These are phyloP conservation scores for Dolomedes plantarius DNA, from an alignment of 2,888 invertebrate species.

Conservation along the genomic window DNA sequence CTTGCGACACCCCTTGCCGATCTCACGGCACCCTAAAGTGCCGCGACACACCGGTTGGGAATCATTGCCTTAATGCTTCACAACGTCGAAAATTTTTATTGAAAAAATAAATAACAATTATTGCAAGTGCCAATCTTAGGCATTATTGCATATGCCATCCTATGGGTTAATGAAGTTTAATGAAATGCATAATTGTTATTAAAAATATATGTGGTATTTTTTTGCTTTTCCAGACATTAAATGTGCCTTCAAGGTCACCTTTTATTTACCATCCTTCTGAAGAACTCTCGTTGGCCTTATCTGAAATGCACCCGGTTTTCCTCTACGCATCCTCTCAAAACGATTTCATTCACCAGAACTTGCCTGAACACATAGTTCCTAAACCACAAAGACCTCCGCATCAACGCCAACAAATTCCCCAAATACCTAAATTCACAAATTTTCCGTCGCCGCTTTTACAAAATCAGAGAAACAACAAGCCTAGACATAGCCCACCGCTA, in stretches of 20 bases:
- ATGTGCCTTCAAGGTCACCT: background rate
- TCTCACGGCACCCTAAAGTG: too few species aligned
- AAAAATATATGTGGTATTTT: too few species aligned
- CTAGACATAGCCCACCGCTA: background rate
- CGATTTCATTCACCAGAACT: background rate
- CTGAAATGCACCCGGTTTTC: slow-evolving; percentile 37
- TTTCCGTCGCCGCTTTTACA: background rate
- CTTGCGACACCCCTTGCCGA: too few species aligned
- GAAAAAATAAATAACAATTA: too few species aligned
- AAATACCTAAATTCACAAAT: background rate
- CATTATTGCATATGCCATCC: too few species aligned
- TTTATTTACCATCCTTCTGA: background rate
- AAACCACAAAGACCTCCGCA: background rate
- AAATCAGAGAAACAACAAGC: background rate
- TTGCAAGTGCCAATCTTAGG: too few species aligned
- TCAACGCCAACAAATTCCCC: background rate
- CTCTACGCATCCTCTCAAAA: slow-evolving; percentile 1
- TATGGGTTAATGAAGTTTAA: too few species aligned
- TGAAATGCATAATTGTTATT: too few species aligned
- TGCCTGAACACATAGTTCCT: background rate
- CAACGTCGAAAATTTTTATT: too few species aligned
- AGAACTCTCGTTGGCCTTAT: background rate
- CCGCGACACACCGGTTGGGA: too few species aligned
- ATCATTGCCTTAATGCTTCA: too few species aligned
- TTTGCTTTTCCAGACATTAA: background rate